Evolutionary conservation across 2,113 vertebrate species (phyloP), one percentile per base, ranked within the genome.

Genomic region (Pardalotus punctatus): DNA sequence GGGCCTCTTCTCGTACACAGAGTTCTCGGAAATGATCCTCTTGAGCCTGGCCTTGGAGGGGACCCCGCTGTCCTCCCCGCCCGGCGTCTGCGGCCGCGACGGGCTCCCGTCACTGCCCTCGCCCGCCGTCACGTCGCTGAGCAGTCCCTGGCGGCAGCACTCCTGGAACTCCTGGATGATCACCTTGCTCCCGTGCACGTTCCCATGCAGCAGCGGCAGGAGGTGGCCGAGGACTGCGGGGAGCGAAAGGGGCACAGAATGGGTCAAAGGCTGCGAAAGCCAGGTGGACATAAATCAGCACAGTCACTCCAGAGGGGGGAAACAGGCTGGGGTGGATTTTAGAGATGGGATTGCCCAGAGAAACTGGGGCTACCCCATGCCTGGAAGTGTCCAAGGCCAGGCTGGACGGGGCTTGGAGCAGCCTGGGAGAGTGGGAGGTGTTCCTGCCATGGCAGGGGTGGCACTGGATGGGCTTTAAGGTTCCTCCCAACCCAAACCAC

Each of bases 161-260:
- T 99, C 99, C 97, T 99, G 98, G 96, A 99, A 99, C 79, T 99
- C 99, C 0, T 94, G 98, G 97, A 99, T 99, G 95, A 99, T 99
- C 47, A 98, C 98, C 93, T 98, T 99, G 96, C 98, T 98, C 72
- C 99, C 99, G 24, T 99, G 98, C 36, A 98, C 92, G 1, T 99
- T 99, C 5, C 99, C 99, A 2, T 99, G 99, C 20, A 99, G 98
- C 94, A 99, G 97, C 0, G 99, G 99, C 36, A 99, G 98, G 17
- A 99, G 97, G 93, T 98, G 98, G 33, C 87, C 94, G 12, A 98
- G 78, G 81, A 98, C 98, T 98, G 86, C 9, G 1, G 10, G 51
- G 73, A 36, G 15, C 6, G 10, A 12, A 27, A 22, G 61, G 23
- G 2, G 15, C 4, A 38, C 3, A 23, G 42, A 23, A 16, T 0